phyloP scores from a whole-genome alignment of 2,888 invertebrate genomes.

The Andrena marginata region DNA sequence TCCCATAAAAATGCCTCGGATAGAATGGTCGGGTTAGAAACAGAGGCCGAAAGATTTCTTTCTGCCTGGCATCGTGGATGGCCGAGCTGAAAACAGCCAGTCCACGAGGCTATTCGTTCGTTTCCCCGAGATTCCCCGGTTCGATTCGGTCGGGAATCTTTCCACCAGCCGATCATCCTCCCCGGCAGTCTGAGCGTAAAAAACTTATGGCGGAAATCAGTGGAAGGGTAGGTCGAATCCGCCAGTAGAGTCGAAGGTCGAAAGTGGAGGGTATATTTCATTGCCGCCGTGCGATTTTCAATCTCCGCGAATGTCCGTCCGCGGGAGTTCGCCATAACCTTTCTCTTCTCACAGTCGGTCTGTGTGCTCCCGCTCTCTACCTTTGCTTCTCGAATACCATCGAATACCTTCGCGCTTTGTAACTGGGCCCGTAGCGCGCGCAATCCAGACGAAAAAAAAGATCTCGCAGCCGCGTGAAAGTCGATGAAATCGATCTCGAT shows the following conservation, averaged over 20 bases:
- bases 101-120: neutral
- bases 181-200: neutral
- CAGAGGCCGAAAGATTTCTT: neutral
- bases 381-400: slow-evolving; percentile 30
- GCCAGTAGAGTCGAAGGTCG: slow-evolving; percentile 30
- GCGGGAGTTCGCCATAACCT: slow-evolving; percentile 34
- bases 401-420: slow-evolving; percentile 35
- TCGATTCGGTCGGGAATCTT: neutral
- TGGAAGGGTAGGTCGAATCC: neutral
- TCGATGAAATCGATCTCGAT: neutral
- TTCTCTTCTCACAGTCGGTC: slow-evolving; percentile 35
- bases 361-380: neutral
- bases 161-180: neutral
- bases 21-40: neutral
- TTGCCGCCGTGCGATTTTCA: slow-evolving; percentile 51
- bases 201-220: slow-evolving; percentile 13
- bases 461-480: neutral
- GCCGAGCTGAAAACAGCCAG: neutral
- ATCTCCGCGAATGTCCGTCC: slow-evolving; percentile 54
- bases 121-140: neutral
- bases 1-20: neutral
- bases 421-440: slow-evolving; percentile 8
- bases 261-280: slow-evolving; percentile 38
- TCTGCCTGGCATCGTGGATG: neutral
- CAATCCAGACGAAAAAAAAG: slow-evolving; percentile 17